Evolutionary conservation across 2,888 invertebrate species (phyloP).

Genomic region (Taenaris catops): DNA sequence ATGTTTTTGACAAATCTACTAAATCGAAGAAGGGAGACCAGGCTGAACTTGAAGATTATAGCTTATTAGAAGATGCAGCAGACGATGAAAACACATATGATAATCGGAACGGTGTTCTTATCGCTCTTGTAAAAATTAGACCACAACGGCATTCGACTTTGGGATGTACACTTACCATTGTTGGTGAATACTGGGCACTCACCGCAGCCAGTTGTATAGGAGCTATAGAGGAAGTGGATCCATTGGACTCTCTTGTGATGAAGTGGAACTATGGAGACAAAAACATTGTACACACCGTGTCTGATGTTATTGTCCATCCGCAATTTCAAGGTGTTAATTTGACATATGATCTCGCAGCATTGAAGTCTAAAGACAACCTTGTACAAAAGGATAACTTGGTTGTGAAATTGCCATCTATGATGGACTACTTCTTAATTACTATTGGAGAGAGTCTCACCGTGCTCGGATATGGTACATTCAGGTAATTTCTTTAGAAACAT

Average conservation of each 20-base stretch:
- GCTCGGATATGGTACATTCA: conserved; percentile 50
- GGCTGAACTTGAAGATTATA: conserved; percentile 1
- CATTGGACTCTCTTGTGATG: conserved; percentile 53
- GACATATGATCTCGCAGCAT: conserved; percentile 45
- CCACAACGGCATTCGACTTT: conserved; percentile 43
- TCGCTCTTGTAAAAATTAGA: conserved; percentile 49
- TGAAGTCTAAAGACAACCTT: conserved; percentile 39
- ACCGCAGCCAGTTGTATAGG: conserved; percentile 64
- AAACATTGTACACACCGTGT: conserved; percentile 32
- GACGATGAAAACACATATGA: conserved; percentile 34
- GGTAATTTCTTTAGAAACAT: too few species aligned
- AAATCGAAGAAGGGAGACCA: background rate
- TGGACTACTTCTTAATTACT: conserved; percentile 45
- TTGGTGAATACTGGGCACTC: conserved; percentile 45
- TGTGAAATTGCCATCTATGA: conserved; percentile 32
- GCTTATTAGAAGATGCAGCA: conserved; percentile 14
- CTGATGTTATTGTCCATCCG: conserved; percentile 50
- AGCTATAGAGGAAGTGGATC: conserved; percentile 52
- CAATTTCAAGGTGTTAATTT: conserved; percentile 37
- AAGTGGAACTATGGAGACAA: conserved; percentile 35
- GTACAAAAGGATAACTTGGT: conserved; percentile 8
- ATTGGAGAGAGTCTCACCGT: conserved; percentile 47
- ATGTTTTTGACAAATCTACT: background rate
- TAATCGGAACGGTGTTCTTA: conserved; percentile 29
- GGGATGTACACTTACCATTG: conserved; percentile 53